phyloP scores from a whole-genome alignment of 2,888 invertebrate species.

The Diarsia mendica region DNA sequence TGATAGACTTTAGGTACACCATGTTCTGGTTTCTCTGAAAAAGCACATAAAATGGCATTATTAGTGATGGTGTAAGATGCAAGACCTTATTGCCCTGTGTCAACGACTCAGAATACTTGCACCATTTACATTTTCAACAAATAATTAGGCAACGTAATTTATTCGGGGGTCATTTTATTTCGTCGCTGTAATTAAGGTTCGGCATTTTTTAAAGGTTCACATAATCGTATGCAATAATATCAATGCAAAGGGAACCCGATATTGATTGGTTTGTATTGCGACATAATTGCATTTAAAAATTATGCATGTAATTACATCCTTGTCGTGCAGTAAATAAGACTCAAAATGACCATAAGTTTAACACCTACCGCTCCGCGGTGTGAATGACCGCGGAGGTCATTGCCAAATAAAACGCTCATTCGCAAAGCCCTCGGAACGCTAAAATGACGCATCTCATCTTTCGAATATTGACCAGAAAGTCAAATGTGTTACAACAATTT shows the following conservation, averaged over 20 bases:
- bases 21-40: neutral
- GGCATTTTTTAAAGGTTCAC: slow-evolving; percentile 41
- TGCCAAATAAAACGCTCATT: slow-evolving; percentile 86
- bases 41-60: neutral
- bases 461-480: slow-evolving; percentile 58
- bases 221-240: slow-evolving; percentile 56
- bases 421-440: slow-evolving; percentile 80
- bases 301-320: slow-evolving; percentile 42
- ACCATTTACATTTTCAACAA: slow-evolving; percentile 14
- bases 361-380: slow-evolving; percentile 65
- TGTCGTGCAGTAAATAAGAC: slow-evolving; percentile 61
- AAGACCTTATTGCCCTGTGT: slow-evolving; percentile 15
- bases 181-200: slow-evolving; percentile 48
- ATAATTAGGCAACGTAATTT: slow-evolving; percentile 40
- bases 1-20: neutral
- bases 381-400: slow-evolving; percentile 87
- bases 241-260: slow-evolving; percentile 46
- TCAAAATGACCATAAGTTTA: slow-evolving; percentile 54
- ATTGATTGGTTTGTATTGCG: slow-evolving; percentile 61
- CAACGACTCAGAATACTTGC: slow-evolving; percentile 6
- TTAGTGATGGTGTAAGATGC: slow-evolving; percentile 16
- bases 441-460: slow-evolving; percentile 78
- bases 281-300: slow-evolving; percentile 47
- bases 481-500: slow-evolving; percentile 62
- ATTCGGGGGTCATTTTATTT: slow-evolving; percentile 44